Conservation (phyloP, 2,797 vertebrate genomes). For the Echiichthys vipera region DNA sequence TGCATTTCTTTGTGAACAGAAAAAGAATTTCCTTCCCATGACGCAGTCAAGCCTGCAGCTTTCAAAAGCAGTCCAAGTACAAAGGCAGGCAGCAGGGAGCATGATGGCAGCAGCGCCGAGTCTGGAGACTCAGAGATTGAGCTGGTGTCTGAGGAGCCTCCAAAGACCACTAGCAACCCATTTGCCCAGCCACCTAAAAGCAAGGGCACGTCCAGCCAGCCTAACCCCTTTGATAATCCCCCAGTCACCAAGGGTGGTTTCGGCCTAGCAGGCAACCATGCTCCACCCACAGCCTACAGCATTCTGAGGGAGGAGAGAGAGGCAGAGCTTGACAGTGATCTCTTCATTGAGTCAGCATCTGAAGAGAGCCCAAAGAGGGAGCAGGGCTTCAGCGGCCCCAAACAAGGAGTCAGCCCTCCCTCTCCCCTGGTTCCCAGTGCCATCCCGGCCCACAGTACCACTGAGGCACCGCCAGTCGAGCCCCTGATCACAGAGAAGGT, state of each 20-base stretch:
- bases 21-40: constrained; percentile 88
- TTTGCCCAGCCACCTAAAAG: constrained; percentile 72
- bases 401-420: constrained; percentile 80
- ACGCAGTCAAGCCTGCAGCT: constrained; percentile 85
- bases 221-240: constrained; percentile 76
- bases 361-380: constrained; percentile 98
- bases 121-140: constrained; percentile 98
- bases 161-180: constrained; percentile 78
- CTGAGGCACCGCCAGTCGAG: constrained; percentile 61
- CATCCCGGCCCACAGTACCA: constrained; percentile 66
- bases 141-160: constrained; percentile 93
- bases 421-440: constrained; percentile 74
- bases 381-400: constrained; percentile 90
- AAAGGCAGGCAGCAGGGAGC: constrained; percentile 78
- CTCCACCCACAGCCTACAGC: constrained; percentile 92
- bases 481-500: constrained; percentile 67
- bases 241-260: constrained; percentile 87
- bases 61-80: constrained; percentile 62
- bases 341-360: constrained; percentile 96
- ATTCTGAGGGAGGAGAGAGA: constrained; percentile 97
- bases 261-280: constrained; percentile 85
- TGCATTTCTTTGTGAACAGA: constrained; percentile 80
- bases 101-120: constrained; percentile 92
- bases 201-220: constrained; percentile 64
- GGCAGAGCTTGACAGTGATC: constrained; percentile 97